These are phyloP conservation scores for Myrmophylax atrothorax DNA, from an alignment of 2,113 vertebrate genomes.

Conservation along the genomic window DNA sequence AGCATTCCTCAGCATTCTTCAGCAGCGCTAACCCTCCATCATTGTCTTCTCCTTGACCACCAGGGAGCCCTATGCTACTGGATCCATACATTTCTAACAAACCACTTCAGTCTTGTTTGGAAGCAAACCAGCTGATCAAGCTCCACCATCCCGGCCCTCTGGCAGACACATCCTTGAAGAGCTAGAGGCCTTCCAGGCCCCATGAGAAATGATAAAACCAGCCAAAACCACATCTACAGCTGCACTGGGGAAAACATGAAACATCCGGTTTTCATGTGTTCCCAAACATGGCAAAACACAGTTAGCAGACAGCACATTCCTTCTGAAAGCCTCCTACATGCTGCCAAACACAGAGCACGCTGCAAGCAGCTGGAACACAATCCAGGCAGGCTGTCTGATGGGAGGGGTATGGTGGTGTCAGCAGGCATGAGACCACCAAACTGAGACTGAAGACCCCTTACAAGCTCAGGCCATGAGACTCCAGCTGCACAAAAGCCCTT, in stretches of 20 bases:
- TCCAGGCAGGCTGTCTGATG: accelerated
- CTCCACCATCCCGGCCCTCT: background rate
- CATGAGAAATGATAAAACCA: background rate
- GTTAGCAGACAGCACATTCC: background rate
- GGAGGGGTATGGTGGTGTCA: background rate
- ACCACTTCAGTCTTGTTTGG: background rate
- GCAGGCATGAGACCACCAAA: accelerated
- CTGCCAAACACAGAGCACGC: background rate
- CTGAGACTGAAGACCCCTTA: background rate
- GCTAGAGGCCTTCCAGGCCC: background rate
- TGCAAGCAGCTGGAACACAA: accelerated
- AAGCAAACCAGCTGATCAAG: background rate
- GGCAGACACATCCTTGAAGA: background rate
- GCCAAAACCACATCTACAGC: background rate
- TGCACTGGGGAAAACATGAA: background rate
- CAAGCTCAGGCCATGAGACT: background rate
- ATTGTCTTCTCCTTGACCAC: background rate
- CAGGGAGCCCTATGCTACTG: background rate
- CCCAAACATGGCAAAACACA: background rate
- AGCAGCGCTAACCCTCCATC: accelerated
- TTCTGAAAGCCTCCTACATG: background rate
- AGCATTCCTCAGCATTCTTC: background rate
- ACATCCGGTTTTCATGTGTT: background rate
- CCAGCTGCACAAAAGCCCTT: background rate
- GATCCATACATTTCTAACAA: background rate